Conservation (phyloP, 2,113 vertebrate genomes). For the Pedionomus torquatus region DNA sequence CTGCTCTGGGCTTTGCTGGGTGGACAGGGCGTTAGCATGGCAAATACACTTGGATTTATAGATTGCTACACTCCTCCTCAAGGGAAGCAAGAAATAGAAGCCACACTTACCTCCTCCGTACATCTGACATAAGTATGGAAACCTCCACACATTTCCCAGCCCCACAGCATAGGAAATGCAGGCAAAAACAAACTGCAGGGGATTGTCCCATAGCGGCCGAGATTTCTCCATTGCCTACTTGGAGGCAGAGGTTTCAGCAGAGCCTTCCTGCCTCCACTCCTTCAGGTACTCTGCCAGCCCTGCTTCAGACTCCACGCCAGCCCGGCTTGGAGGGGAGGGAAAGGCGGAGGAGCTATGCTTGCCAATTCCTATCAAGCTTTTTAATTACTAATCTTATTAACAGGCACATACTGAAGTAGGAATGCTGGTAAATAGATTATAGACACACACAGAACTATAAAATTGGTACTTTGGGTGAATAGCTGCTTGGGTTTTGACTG, state of each 20-base stretch:
- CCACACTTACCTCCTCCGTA: slow-evolving; percentile 90
- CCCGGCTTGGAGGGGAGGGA: slow-evolving; percentile 37
- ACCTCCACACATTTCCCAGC: slow-evolving; percentile 95
- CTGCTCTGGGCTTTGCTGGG: not conserved
- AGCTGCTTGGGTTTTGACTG: slow-evolving; percentile 35
- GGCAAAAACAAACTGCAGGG: slow-evolving; percentile 88
- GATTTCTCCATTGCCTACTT: slow-evolving; percentile 71
- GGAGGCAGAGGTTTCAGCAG: not conserved
- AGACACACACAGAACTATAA: slow-evolving; percentile 49
- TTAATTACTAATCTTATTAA: slow-evolving; percentile 85
- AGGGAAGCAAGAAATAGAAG: not conserved
- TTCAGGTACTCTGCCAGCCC: slow-evolving; percentile 35
- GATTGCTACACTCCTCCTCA: not conserved
- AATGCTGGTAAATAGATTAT: slow-evolving; percentile 77
- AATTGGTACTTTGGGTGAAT: slow-evolving; percentile 43
- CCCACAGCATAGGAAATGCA: slow-evolving; percentile 94
- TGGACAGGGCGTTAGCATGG: not conserved
- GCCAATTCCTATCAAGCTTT: slow-evolving; percentile 71
- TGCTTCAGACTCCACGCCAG: not conserved
- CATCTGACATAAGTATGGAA: slow-evolving; percentile 95
- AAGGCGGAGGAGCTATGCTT: slow-evolving; percentile 35
- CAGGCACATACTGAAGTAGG: slow-evolving; percentile 67
- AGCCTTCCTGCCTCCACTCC: not conserved
- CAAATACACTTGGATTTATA: not conserved
- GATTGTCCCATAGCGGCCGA: slow-evolving; percentile 85